phyloP scores from a whole-genome alignment of 2,797 vertebrate species.

The Scyliorhinus canicula region DNA sequence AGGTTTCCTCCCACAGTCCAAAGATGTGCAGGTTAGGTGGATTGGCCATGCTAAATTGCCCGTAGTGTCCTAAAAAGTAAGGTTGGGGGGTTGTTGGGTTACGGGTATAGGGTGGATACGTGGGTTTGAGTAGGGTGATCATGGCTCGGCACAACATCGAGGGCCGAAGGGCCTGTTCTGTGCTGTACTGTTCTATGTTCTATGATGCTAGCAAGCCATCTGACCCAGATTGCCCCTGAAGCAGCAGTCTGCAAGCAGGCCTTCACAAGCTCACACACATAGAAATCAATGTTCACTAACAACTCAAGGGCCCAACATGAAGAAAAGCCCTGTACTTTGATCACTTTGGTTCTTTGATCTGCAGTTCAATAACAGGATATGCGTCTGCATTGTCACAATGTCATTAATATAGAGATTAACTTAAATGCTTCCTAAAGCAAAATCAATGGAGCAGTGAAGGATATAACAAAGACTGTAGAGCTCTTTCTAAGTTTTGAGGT shows the following conservation, averaged over 20 bases:
- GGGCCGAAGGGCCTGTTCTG: too few relatives aligned
- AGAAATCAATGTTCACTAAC: neutral
- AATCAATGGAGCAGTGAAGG: neutral
- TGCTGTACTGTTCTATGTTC: too few relatives aligned
- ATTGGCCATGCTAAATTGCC: too few relatives aligned
- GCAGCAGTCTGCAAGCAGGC: neutral
- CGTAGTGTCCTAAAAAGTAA: too few relatives aligned
- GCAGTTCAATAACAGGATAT: neutral
- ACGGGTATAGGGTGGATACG: too few relatives aligned
- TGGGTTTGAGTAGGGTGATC: too few relatives aligned
- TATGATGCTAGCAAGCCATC: neutral
- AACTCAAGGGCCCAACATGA: neutral
- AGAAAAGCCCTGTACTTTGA: neutral
- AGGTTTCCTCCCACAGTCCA: too few relatives aligned
- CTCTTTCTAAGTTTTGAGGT: neutral
- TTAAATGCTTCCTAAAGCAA: neutral
- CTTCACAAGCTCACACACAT: neutral
- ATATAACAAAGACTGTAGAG: neutral
- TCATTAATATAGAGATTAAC: neutral
- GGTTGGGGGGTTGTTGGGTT: too few relatives aligned
- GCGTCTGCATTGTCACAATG: neutral
- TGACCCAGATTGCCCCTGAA: neutral
- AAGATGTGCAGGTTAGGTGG: too few relatives aligned
- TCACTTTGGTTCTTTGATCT: neutral
- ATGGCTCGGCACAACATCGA: too few relatives aligned